These are phyloP conservation scores for Daboia siamensis DNA, from an alignment of 2,113 vertebrate species.

Conservation along the genomic window DNA sequence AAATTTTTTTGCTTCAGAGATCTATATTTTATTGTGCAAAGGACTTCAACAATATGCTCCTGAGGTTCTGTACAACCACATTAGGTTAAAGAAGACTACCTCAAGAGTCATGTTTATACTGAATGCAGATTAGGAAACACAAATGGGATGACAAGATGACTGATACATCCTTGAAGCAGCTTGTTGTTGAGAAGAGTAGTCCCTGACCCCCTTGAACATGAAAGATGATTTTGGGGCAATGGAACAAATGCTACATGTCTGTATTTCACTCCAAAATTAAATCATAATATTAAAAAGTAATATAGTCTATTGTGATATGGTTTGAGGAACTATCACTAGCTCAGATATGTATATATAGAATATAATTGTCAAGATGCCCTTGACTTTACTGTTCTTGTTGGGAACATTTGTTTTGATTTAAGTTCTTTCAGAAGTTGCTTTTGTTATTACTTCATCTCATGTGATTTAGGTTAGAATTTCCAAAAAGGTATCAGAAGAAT, in stretches of 20 bases:
- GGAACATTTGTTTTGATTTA: not conserved
- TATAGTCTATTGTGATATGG: not conserved
- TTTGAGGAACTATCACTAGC: not conserved
- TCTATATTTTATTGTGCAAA: not conserved
- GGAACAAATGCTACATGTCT: not conserved
- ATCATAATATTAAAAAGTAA: not conserved
- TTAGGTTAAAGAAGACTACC: not conserved
- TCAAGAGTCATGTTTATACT: not conserved
- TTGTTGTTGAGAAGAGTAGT: not conserved
- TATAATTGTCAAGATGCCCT: conserved; percentile 1
- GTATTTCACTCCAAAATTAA: not conserved
- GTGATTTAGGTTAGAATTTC: conserved; percentile 31
- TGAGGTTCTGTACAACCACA: not conserved
- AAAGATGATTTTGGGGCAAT: not conserved
- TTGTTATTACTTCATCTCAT: conserved; percentile 29
- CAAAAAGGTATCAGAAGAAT: conserved; percentile 33
- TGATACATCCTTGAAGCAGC: not conserved
- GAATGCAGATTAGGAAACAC: not conserved
- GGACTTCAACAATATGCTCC: not conserved
- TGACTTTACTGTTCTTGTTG: not conserved
- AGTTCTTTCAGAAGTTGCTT: conserved; percentile 20
- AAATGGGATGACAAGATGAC: not conserved
- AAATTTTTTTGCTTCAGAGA: not conserved
- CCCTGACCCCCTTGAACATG: not conserved
- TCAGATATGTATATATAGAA: not conserved